Percentiles rank a stretch among this genome's conserved stretches.
phyloP scores from a whole-genome alignment of 2,113 vertebrate species.

The Malurus cyaneus region DNA sequence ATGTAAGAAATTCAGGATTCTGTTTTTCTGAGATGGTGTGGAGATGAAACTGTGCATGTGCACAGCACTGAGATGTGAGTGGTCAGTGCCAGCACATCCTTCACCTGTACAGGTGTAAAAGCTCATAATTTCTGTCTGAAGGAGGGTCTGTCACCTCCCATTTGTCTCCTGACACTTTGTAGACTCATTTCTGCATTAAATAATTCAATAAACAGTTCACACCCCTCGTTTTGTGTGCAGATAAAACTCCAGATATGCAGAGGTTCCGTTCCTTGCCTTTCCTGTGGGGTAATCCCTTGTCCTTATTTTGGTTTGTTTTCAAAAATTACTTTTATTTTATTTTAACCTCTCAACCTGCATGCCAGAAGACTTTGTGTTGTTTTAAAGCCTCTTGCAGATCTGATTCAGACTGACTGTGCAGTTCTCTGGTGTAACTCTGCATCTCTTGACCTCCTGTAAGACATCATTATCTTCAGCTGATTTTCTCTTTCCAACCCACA shows the following conservation, averaged over 20 bases:
- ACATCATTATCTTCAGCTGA: background rate
- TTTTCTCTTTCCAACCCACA: background rate
- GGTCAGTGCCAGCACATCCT: background rate
- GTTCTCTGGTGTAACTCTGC: background rate
- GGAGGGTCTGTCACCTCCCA: rapidly evolving
- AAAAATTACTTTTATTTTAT: background rate
- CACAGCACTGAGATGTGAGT: background rate
- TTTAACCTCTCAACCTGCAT: background rate
- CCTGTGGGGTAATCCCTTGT: rapidly evolving
- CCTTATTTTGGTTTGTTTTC: background rate
- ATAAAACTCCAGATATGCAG: background rate
- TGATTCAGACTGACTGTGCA: background rate
- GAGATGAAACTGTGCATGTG: background rate
- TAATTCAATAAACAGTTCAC: background rate
- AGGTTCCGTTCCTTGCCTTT: background rate
- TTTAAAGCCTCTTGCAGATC: background rate
- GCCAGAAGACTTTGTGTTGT: background rate
- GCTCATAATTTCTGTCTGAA: background rate
- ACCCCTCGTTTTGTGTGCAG: background rate
- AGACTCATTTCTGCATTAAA: background rate
- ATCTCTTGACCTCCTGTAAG: background rate
- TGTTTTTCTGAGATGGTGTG: background rate
- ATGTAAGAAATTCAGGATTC: rapidly evolving
- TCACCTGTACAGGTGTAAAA: background rate
- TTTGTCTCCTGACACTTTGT: background rate